phyloP scores from a whole-genome alignment of 2,113 vertebrate genomes.

The Odocoileus hemionus region DNA sequence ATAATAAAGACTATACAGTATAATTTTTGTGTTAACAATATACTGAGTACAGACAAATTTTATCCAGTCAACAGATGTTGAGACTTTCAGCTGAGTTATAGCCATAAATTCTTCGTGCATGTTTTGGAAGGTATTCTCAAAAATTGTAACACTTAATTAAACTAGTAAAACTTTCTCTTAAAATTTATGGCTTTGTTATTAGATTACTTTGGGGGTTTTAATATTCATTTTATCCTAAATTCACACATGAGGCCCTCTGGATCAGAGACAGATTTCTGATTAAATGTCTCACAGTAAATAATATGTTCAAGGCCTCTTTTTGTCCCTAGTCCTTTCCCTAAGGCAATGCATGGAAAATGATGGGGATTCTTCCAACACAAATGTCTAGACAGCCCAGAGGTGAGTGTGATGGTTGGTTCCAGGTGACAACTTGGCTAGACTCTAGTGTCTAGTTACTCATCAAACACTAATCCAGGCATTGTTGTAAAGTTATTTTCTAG shows the following conservation, averaged over 20 bases:
- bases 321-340: not conserved
- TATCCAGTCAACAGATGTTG: not conserved
- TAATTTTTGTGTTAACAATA: not conserved
- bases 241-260: conserved; percentile 9
- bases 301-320: too few species aligned
- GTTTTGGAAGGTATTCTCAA: conserved; percentile 51
- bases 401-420: not conserved
- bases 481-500: not conserved
- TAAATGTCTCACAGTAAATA: not conserved
- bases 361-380: not conserved
- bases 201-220: conserved; percentile 35
- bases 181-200: conserved; percentile 54
- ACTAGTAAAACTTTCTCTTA: conserved; percentile 33
- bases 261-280: conserved; percentile 39
- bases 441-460: not conserved
- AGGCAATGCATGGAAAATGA: not conserved
- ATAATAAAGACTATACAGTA: not conserved
- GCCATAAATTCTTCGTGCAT: not conserved
- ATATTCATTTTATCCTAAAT: conserved; percentile 29
- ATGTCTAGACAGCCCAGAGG: too few species aligned
- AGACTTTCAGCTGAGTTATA: not conserved
- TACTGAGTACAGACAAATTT: not conserved
- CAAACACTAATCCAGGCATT: too few species aligned
- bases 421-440: not conserved
- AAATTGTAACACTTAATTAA: conserved; percentile 54